Evolutionary conservation across 2,888 invertebrate species (phyloP).

Genomic region (Drosophila eohydei): DNA sequence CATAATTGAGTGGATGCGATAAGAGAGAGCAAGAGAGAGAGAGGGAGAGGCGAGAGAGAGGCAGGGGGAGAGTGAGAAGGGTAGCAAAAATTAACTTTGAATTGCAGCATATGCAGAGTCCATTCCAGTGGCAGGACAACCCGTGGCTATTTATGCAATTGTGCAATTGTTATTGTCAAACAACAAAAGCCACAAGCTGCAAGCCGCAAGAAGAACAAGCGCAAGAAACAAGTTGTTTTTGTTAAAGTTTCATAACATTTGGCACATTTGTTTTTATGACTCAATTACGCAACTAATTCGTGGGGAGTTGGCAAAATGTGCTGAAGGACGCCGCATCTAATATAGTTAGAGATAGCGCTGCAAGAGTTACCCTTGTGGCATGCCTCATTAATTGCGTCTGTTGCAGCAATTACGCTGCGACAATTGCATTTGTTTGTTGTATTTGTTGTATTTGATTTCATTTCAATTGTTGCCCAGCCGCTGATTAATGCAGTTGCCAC

Average conservation of each 20-base stretch:
- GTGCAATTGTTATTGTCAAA: slow-evolving; percentile 66
- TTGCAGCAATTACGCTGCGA: slow-evolving; percentile 40
- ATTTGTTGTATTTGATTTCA: slow-evolving; percentile 13
- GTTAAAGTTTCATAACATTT: slow-evolving; percentile 73
- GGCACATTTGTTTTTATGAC: slow-evolving; percentile 85
- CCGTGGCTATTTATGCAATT: slow-evolving; percentile 76
- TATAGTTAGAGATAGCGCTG: slow-evolving; percentile 25
- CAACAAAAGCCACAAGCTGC: slow-evolving; percentile 1
- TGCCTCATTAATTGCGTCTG: slow-evolving; percentile 64
- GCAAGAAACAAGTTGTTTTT: slow-evolving; percentile 23
- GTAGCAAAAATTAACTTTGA: slow-evolving; percentile 28
- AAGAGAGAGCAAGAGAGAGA: not conserved
- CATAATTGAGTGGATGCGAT: slow-evolving; percentile 69
- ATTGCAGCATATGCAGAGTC: slow-evolving; percentile 67
- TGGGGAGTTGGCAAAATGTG: slow-evolving; percentile 65
- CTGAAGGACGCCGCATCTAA: slow-evolving; percentile 45
- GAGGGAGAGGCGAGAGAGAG: not conserved
- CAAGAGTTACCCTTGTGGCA: slow-evolving; percentile 36
- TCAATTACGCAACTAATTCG: slow-evolving; percentile 83
- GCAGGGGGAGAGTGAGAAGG: too few relatives aligned
- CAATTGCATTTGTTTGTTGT: slow-evolving; percentile 49
- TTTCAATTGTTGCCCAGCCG: slow-evolving; percentile 51
- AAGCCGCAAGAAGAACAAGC: not conserved
- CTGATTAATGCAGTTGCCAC: slow-evolving; percentile 76
- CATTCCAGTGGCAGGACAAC: slow-evolving; percentile 57